Percentiles rank a stretch among this genome's conserved stretches.
phyloP scores from a whole-genome alignment of 2,888 invertebrate species.

The Dione juno region DNA sequence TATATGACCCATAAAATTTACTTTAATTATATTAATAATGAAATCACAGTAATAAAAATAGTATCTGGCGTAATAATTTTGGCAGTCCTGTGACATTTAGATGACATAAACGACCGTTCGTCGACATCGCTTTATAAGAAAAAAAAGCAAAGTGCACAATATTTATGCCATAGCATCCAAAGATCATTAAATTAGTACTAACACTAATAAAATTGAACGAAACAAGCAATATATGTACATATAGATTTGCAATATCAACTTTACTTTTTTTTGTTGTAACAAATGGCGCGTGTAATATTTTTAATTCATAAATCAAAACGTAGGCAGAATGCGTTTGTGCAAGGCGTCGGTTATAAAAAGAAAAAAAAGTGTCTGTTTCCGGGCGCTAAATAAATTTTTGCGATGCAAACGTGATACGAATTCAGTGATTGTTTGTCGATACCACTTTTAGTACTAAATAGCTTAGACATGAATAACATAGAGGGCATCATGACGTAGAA shows the following conservation, averaged over 20 bases:
- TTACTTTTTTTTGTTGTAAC: constrained; percentile 34
- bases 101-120: constrained; percentile 44
- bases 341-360: constrained; percentile 52
- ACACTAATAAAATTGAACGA: constrained; percentile 25
- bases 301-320: constrained; percentile 72
- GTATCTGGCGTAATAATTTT: constrained; percentile 54
- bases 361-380: constrained; percentile 62
- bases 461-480: neutral
- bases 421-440: constrained; percentile 47
- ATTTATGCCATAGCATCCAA: constrained; percentile 15
- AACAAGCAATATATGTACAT: constrained; percentile 33
- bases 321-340: constrained; percentile 56
- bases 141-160: constrained; percentile 2
- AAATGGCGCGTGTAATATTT: constrained; percentile 64
- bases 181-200: constrained; percentile 14
- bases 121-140: constrained; percentile 23
- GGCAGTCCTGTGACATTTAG: constrained; percentile 51
- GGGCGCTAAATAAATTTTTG: constrained; percentile 65
- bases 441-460: constrained; percentile 39
- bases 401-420: constrained; percentile 58
- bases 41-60: constrained; percentile 39
- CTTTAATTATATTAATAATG: constrained; percentile 27
- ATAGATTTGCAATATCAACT: constrained; percentile 26
- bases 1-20: constrained; percentile 1
- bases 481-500: too few relatives aligned